Evolutionary conservation across 2,888 invertebrate species (phyloP).

Genomic region (Epistrophe eligans): DNA sequence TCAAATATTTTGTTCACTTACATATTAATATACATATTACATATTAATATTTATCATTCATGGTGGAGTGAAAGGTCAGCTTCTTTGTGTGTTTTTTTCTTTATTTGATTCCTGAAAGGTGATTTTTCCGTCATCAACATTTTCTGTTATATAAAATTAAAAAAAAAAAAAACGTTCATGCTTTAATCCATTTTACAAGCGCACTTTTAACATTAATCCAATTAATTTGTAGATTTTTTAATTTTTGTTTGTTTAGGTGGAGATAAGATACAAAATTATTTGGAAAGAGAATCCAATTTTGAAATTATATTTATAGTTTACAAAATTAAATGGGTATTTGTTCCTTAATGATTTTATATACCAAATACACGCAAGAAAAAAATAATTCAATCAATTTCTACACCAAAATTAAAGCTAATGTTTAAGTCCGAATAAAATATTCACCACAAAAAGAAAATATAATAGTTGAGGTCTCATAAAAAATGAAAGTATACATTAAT

Average conservation of each 20-base stretch:
- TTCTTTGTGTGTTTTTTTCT: background rate
- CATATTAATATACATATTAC: background rate
- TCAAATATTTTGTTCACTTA: background rate
- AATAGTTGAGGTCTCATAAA: background rate
- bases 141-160: background rate
- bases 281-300: too few species aligned
- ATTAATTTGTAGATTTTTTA: background rate
- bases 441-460: background rate
- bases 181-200: background rate
- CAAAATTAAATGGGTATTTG: too few species aligned
- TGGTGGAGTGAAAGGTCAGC: background rate
- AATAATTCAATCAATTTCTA: too few species aligned
- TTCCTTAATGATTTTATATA: too few species aligned
- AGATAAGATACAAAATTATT: too few species aligned
- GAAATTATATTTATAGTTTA: too few species aligned
- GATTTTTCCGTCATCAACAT: background rate
- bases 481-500: conserved; percentile 3
- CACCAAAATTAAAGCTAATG: too few species aligned
- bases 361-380: too few species aligned
- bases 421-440: background rate
- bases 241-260: too few species aligned
- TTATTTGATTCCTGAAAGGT: background rate
- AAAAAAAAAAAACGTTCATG: too few species aligned
- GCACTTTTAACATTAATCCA: background rate
- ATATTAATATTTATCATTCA: background rate